Base-by-base conservation (phyloP, 2,888 invertebrate species). In the Rhorus exstirpatorius region DNA sequence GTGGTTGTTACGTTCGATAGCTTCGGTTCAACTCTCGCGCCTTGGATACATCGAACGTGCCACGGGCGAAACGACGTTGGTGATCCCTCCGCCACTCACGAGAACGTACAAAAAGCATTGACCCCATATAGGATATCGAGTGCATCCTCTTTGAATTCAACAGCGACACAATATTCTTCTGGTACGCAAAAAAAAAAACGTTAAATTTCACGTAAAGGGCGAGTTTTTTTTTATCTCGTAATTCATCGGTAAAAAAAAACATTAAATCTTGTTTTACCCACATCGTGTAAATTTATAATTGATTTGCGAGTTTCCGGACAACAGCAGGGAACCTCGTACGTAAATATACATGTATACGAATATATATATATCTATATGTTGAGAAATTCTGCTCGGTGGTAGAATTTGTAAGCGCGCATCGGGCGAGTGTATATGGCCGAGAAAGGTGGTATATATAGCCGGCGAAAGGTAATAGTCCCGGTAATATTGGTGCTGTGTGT, bases 391-490 rank as follows among this genome's bases (percentile, higher is more conserved):
- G 71, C n/a, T 87, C 84, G 77, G 83, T 80, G 78, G 86, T 87
- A 86, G 87, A 88, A 88, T 90, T 88, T 87, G 90, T 90, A 87
- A 90, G 86, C 88, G 87, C 82, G 86, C 88, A 89, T 89, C 88
- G 86, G 86, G 86, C 86, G 85, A 79, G 77, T 53, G 77, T 80
- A 83, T 83, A 83, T 83, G 85, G 84, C 71, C 84, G 87, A 65
- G 85, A 84, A 88, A 89, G 89, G 89, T 88, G 88, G 63, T 75
- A 53, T 75, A 72, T 86, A 87, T 44, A 60, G 86, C 87, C 86
- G 87, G 88, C 90, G 89, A 91, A 90, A 90, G 91, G 91, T 92
- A 92, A 92, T 92, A 90, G 90, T 86, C 88, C 88, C 88, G 87
- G 90, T 92, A 92, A 92, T 92, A 91, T 90, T 86, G 91, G 90